These are phyloP conservation scores for Megalurothrips usitatus DNA, from an alignment of 2,888 invertebrate genomes.

Conservation along the genomic window DNA sequence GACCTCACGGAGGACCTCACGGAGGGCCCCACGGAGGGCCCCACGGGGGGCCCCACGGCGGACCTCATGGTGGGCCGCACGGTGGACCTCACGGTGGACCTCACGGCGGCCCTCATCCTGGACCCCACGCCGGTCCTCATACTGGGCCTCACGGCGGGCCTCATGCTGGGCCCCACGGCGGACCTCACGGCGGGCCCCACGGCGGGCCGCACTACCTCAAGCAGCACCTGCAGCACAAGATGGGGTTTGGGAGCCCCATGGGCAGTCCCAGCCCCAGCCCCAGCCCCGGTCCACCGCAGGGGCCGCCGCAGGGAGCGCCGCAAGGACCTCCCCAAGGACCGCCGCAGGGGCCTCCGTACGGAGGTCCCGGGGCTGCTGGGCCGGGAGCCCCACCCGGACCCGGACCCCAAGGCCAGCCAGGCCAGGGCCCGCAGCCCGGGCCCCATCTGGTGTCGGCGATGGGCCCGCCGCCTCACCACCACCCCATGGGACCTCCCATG, in stretches of 20 bases:
- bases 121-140: no score
- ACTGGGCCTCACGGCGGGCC: conserved; percentile 38
- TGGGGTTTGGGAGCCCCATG: conserved; percentile 58
- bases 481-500: conserved; percentile 47
- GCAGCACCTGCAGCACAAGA: conserved; percentile 66
- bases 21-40: conserved; percentile 40
- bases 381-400: conserved; percentile 30
- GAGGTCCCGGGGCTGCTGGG: conserved; percentile 8
- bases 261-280: conserved; percentile 59
- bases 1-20: conserved; percentile 41
- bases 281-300: conserved; percentile 51
- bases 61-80: conserved; percentile 50
- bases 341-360: conserved; percentile 27
- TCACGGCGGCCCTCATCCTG: no score
- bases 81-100: conserved; percentile 46
- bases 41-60: conserved; percentile 45
- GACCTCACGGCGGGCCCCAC: conserved; percentile 46
- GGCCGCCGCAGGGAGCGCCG: conserved; percentile 35
- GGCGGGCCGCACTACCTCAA: conserved; percentile 57
- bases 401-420: conserved; percentile 30
- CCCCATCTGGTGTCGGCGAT: conserved; percentile 32
- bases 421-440: conserved; percentile 36
- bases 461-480: conserved; percentile 34
- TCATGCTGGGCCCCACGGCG: conserved; percentile 41
- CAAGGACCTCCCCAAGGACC: conserved; percentile 5